Evolutionary conservation across 1,140 invertebrate genomes (phyloP).

Genomic region (Ericerus pela): DNA sequence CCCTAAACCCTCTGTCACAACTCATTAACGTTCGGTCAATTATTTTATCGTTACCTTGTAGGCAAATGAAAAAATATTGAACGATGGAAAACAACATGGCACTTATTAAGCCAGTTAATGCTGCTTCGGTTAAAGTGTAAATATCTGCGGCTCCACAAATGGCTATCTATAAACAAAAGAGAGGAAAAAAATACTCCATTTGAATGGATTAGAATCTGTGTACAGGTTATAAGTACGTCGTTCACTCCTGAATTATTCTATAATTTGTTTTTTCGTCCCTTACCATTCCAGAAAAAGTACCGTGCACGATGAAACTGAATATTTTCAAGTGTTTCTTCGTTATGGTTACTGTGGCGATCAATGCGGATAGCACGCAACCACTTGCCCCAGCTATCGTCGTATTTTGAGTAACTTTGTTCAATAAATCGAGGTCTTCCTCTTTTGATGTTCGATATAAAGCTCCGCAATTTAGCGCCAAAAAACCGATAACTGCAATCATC

Average conservation of each 20-base stretch:
- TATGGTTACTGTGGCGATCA: not conserved
- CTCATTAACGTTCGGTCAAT: too few species aligned
- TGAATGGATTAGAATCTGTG: too few species aligned
- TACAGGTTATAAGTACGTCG: not conserved
- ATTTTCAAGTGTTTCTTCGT: not conserved
- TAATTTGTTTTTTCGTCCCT: not conserved
- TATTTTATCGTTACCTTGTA: too few species aligned
- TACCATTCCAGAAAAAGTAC: not conserved
- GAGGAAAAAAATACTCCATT: too few species aligned
- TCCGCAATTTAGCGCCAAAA: not conserved
- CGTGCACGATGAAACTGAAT: not conserved
- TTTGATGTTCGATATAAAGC: not conserved
- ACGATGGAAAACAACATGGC: conserved; percentile 7
- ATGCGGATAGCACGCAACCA: not conserved
- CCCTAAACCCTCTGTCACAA: too few species aligned
- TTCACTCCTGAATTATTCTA: not conserved
- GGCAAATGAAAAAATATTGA: not conserved
- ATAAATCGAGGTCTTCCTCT: not conserved
- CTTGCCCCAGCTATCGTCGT: not conserved
- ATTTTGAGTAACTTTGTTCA: conserved; percentile 1
- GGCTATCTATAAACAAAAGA: not conserved
- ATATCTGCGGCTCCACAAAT: conserved; percentile 8
- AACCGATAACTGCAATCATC: not conserved
- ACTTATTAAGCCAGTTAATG: not conserved
- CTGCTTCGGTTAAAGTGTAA: not conserved